phyloP scores from a whole-genome alignment of 2,113 vertebrate species.

The Ochotona curzoniae region DNA sequence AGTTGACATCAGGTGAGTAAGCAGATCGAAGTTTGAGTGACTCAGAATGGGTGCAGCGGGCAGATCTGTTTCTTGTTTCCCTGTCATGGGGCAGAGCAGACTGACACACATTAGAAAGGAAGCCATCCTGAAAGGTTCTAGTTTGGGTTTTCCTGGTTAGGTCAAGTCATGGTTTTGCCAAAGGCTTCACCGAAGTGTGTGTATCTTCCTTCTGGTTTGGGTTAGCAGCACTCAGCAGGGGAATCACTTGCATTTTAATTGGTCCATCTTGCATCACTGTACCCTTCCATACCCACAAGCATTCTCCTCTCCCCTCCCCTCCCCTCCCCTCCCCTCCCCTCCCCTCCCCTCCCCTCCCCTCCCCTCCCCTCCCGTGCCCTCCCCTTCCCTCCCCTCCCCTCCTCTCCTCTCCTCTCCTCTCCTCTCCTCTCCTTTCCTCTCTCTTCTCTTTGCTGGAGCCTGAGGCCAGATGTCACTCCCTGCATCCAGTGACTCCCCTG shows the following conservation, averaged over 20 bases:
- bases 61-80: background rate
- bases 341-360: too few species aligned
- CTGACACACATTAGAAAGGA: background rate
- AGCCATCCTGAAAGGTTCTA: background rate
- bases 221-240: slow-evolving; percentile 58
- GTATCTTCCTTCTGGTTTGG: slow-evolving; percentile 66
- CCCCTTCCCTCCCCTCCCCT: too few species aligned
- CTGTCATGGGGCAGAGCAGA: background rate
- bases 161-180: slow-evolving; percentile 51
- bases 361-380: too few species aligned
- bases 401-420: too few species aligned
- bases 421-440: background rate
- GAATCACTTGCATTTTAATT: slow-evolving; percentile 72
- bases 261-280: slow-evolving; percentile 12
- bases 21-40: slow-evolving; percentile 5
- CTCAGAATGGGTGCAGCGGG: background rate
- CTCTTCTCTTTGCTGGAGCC: background rate
- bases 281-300: too few species aligned
- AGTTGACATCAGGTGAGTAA: background rate
- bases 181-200: background rate
- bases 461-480: slow-evolving; percentile 30
- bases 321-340: too few species aligned
- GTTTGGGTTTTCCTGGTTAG: slow-evolving; percentile 38
- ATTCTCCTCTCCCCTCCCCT: too few species aligned
- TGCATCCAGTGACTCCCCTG: background rate